Conservation (phyloP, 2,113 vertebrate species). For the Hirundichthys speculiger region DNA sequence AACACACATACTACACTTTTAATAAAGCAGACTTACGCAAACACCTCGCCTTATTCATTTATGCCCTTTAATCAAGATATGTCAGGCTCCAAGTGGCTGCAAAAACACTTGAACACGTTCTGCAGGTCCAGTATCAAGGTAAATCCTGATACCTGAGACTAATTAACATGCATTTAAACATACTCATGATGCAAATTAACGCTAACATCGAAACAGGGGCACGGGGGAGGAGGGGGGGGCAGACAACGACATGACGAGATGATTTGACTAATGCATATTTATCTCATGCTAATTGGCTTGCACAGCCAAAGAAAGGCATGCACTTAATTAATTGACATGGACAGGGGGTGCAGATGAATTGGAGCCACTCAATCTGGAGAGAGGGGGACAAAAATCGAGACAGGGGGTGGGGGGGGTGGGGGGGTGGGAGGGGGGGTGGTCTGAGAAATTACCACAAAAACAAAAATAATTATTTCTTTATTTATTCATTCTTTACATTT, state of each 20-base stretch:
- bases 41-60: conserved; percentile 18
- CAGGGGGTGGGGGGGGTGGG: conserved; percentile 22
- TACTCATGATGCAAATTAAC: conserved; percentile 80
- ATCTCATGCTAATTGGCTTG: conserved; percentile 83
- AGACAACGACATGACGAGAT: conserved; percentile 72
- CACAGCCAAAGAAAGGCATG: conserved; percentile 78
- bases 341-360: conserved; percentile 71
- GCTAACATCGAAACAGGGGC: conserved; percentile 60
- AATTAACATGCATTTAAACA: conserved; percentile 81
- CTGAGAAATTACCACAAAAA: not conserved
- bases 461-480: conserved; percentile 2
- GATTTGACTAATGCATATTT: conserved; percentile 83
- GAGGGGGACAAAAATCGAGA: conserved; percentile 46
- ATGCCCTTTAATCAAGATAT: conserved; percentile 55
- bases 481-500: not conserved
- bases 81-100: conserved; percentile 40
- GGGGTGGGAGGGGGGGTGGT: not conserved
- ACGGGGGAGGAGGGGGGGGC: conserved; percentile 18
- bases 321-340: conserved; percentile 84
- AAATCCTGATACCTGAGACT: conserved; percentile 69
- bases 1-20: too few relatives aligned
- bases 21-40: conserved; percentile 17
- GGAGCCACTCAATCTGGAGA: conserved; percentile 74
- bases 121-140: conserved; percentile 60
- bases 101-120: conserved; percentile 76